Conservation (phyloP, 2,797 vertebrate genomes). For the Bradypodion ventrale region DNA sequence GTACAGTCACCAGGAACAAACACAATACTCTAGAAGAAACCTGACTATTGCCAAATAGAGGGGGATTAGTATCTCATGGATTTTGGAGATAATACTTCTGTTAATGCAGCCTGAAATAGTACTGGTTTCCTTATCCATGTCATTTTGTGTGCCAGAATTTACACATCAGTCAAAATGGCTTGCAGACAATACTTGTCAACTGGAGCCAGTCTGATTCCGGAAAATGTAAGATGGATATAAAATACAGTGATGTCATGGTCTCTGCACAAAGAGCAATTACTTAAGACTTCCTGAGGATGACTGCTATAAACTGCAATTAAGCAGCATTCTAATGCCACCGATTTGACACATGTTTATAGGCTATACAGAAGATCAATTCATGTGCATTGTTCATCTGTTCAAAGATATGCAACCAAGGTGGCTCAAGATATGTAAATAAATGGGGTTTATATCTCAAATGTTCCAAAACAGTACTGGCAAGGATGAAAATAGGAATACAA, state of each 20-base stretch:
- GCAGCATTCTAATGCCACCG: neutral
- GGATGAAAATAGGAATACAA: neutral
- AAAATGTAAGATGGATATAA: neutral
- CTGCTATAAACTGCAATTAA: conserved; percentile 6
- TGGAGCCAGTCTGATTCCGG: conserved; percentile 7
- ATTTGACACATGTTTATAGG: neutral
- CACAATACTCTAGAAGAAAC: too few species aligned
- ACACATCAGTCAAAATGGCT: conserved; percentile 8
- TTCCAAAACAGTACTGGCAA: neutral
- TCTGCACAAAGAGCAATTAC: conserved; percentile 10
- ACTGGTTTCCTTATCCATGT: neutral
- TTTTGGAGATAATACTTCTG: too few species aligned
- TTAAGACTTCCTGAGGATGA: neutral
- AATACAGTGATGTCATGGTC: neutral
- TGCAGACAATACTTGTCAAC: neutral
- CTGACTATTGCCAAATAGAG: too few species aligned
- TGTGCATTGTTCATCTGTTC: neutral
- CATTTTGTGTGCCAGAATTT: neutral
- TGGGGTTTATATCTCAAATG: neutral
- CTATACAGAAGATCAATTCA: conserved; percentile 7
- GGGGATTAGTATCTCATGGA: too few species aligned
- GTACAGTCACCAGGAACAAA: too few species aligned
- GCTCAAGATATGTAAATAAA: neutral
- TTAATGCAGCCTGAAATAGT: conserved; percentile 7
- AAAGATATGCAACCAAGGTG: neutral